phyloP scores from a whole-genome alignment of 2,888 invertebrate genomes.

The Biston betularia region DNA sequence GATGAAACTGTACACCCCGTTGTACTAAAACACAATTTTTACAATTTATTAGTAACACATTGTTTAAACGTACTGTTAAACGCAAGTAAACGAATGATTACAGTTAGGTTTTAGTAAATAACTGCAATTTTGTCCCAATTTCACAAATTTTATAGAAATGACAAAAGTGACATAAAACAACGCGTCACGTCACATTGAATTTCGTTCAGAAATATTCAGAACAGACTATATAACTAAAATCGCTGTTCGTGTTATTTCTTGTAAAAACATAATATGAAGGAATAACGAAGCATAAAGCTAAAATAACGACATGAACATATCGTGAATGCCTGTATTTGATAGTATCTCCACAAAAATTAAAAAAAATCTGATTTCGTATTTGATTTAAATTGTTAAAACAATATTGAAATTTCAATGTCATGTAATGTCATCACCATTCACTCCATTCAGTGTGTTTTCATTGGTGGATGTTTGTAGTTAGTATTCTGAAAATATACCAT shows the following conservation, averaged over 20 bases:
- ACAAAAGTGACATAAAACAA: conserved; percentile 70
- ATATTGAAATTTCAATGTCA: conserved; percentile 18
- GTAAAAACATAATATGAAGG: too few relatives aligned
- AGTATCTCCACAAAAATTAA: background rate
- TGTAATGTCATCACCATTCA: conserved; percentile 16
- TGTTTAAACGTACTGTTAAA: conserved; percentile 19
- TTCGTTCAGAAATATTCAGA: conserved; percentile 54
- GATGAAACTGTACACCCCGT: conserved; percentile 68
- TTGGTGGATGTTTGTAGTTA: background rate
- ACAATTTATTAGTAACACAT: conserved; percentile 54
- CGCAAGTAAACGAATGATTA: conserved; percentile 27
- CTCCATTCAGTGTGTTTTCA: conserved; percentile 31
- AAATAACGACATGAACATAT: too few relatives aligned
- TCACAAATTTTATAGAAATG: conserved; percentile 56
- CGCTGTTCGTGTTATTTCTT: too few relatives aligned
- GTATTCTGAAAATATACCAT: background rate
- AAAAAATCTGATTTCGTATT: background rate
- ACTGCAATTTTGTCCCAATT: conserved; percentile 55
- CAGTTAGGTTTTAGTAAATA: conserved; percentile 40
- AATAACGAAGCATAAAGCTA: too few relatives aligned
- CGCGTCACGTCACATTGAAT: conserved; percentile 71
- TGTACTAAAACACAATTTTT: conserved; percentile 56
- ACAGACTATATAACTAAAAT: background rate
- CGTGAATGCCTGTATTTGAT: too few relatives aligned
- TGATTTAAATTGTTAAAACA: background rate